Evolutionary conservation across 2,113 vertebrate genomes (phyloP), one percentile per base, ranked within the genome.

Genomic region (Chlamydotis undulata): DNA sequence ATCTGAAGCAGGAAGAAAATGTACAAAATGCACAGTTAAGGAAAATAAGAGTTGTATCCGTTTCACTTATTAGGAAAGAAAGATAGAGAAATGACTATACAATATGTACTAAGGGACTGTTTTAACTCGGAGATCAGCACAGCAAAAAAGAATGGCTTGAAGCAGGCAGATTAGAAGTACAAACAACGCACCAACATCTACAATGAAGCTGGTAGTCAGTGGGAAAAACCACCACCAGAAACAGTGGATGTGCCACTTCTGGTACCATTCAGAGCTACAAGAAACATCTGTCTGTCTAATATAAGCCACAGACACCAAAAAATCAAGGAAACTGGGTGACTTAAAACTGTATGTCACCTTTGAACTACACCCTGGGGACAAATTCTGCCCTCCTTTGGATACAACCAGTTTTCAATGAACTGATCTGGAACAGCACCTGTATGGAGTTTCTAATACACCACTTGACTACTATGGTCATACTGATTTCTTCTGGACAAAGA

Each of bases 1-100:
- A 80, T 29, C 13, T 47, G 39, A 60, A 65, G 24, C 41, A 50
- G 28, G 50, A 90, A 83, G 47, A 70, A 92, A 86, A 80, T 0
- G 0, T 0, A 0, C 15, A 43, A 92, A 86, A 80, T 0, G 0
- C 0, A 0, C 13, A 49, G 26, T 33, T 61, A 43, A 77, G 59
- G 45, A 76, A 71, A 71, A 23, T 5, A 63, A 84, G 29, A 50
- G 25, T 29, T 87, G 14, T 41, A 31, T 47, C 18, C 59, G 19
- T 55, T 79, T 39, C 2, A 3, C 14, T 74, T 65, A 67, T 21
- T 19, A 61, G 47, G 70, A 80, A 80, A 78, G 7, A 75, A 50
- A 86, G 35, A 65, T 1, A 21, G 31, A 70, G 50, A 86, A 82
- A 53, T 37, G 12, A 87, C 21, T 53, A 39, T 9, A 56, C 21